phyloP scores from a whole-genome alignment of 2,113 vertebrate genomes.

The Cinclus mexicanus region DNA sequence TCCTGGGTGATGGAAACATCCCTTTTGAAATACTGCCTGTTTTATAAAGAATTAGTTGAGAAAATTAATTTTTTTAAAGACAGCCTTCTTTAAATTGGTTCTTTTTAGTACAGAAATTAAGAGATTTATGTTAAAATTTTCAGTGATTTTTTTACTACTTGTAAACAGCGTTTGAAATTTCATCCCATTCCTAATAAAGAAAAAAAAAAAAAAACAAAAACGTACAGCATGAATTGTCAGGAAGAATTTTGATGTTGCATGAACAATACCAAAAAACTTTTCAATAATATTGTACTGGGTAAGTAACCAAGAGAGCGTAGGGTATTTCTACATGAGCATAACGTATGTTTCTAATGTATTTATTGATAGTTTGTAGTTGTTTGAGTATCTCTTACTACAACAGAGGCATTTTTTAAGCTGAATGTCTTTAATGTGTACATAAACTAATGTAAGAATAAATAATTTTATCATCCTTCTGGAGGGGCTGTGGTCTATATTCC shows the following conservation, averaged over 20 bases:
- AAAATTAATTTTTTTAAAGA: conserved; percentile 10
- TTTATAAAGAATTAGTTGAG: conserved; percentile 41
- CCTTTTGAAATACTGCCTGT: conserved; percentile 38
- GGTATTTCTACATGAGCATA: background rate
- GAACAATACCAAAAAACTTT: conserved; percentile 24
- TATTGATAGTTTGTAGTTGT: conserved; percentile 31
- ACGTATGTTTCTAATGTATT: conserved; percentile 13
- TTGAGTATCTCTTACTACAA: background rate
- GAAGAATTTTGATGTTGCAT: conserved; percentile 52
- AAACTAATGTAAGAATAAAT: conserved; percentile 35
- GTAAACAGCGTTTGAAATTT: background rate
- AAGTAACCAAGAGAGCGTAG: background rate
- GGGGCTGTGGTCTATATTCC: background rate
- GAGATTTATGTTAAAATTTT: background rate
- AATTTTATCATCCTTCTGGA: background rate
- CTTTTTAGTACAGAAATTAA: background rate
- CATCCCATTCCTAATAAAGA: background rate
- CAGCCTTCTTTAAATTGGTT: background rate
- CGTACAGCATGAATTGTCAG: background rate
- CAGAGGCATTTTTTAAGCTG: background rate
- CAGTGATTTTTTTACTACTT: conserved; percentile 30
- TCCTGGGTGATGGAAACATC: background rate
- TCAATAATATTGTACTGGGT: background rate
- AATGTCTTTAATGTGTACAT: background rate
- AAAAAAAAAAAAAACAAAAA: background rate